These are phyloP conservation scores for Physeter macrocephalus DNA, from an alignment of 2,113 vertebrate species.

Conservation along the genomic window DNA sequence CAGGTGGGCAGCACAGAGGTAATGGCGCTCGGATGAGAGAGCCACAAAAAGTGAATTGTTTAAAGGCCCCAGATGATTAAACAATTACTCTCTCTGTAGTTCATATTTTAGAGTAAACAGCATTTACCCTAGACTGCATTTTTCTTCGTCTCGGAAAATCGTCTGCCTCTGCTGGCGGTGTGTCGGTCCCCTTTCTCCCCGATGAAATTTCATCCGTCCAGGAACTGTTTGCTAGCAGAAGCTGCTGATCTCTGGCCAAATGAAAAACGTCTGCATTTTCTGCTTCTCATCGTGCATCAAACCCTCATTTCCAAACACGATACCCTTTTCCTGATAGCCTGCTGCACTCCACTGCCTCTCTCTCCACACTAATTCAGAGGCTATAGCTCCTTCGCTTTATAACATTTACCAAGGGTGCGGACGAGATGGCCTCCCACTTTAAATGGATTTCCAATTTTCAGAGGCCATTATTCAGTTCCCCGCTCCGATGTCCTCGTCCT, in stretches of 20 bases:
- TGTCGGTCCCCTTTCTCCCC: not conserved
- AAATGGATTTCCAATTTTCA: not conserved
- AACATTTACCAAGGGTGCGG: not conserved
- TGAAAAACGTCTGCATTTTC: not conserved
- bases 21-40: not conserved
- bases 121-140: not conserved
- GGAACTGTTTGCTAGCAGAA: not conserved
- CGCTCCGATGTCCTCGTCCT: not conserved
- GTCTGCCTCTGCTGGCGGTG: not conserved
- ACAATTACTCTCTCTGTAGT: conserved; percentile 23
- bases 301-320: not conserved
- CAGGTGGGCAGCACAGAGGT: conserved; percentile 23
- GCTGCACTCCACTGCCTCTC: not conserved
- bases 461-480: not conserved
- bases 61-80: conserved; percentile 8
- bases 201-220: conserved; percentile 19
- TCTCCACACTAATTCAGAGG: not conserved
- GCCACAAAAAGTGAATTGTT: not conserved
- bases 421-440: not conserved
- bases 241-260: not conserved
- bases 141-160: not conserved
- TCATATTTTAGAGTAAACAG: conserved; percentile 29
- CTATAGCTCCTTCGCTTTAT: not conserved
- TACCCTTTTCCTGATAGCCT: not conserved
- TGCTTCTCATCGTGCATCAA: not conserved